Percentiles rank a stretch among this genome's conserved stretches.
These are phyloP conservation scores for Molossus molossus DNA, from an alignment of 2,797 vertebrate species.

Conservation along the genomic window DNA sequence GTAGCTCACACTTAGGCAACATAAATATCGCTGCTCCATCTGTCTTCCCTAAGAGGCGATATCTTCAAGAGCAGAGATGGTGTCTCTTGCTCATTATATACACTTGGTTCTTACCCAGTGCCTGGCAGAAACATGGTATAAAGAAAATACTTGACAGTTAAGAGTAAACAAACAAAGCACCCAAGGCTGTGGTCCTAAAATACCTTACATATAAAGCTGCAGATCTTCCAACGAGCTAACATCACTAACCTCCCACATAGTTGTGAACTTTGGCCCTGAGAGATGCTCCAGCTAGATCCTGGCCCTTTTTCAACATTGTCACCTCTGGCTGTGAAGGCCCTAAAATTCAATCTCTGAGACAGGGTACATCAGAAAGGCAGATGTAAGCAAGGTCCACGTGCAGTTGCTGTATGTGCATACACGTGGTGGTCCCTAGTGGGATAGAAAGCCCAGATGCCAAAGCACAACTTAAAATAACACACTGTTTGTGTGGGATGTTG, in stretches of 20 bases:
- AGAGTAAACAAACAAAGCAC: not conserved
- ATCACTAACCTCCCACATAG: not conserved
- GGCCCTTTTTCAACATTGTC: not conserved
- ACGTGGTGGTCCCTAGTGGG: not conserved
- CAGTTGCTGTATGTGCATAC: not conserved
- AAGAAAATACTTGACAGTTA: not conserved
- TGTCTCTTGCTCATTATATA: not conserved
- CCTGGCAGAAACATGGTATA: not conserved
- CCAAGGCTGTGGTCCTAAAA: not conserved
- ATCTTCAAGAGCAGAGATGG: not conserved
- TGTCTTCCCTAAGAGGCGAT: not conserved
- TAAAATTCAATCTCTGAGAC: not conserved
- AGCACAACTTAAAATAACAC: conserved; percentile 69
- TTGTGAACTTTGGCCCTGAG: not conserved
- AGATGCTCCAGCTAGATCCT: not conserved
- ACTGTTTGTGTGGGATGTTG: not conserved
- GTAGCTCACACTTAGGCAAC: not conserved
- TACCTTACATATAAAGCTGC: not conserved
- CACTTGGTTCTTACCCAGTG: not conserved
- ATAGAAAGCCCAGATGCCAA: conserved; percentile 6
- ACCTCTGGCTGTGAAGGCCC: not conserved
- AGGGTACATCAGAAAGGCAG: not conserved
- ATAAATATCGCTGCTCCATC: not conserved
- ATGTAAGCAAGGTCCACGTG: not conserved
- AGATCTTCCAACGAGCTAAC: not conserved